Conservation (phyloP, 2,888 invertebrate species). For the Drosophila algonquin region DNA sequence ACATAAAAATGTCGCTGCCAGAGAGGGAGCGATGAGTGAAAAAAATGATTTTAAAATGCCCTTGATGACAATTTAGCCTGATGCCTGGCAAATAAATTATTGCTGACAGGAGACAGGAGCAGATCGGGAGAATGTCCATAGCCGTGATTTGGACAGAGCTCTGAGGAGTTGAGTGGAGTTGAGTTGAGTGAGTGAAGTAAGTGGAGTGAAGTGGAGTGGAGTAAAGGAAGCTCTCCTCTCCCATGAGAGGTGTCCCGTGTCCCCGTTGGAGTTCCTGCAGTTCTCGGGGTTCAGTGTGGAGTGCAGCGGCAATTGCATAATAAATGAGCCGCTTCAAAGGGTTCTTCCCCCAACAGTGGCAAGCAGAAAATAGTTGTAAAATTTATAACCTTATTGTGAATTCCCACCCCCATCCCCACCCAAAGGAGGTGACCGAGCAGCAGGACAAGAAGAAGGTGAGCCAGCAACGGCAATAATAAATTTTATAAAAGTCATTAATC, state of each 20-base stretch:
- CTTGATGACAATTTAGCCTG: constrained; percentile 63
- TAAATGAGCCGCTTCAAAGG: constrained; percentile 66
- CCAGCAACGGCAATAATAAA: constrained; percentile 73
- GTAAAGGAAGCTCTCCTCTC: constrained; percentile 70
- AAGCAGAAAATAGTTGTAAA: constrained; percentile 43
- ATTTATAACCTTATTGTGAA: constrained; percentile 75
- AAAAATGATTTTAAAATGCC: constrained; percentile 61
- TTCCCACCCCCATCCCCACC: constrained; percentile 30
- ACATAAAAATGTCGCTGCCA: constrained; percentile 27
- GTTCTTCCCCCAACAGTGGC: constrained; percentile 13
- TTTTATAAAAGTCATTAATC: constrained; percentile 78
- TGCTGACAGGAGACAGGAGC: constrained; percentile 23
- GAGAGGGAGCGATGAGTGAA: constrained; percentile 8
- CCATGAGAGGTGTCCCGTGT: constrained; percentile 54
- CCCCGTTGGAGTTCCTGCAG: not conserved
- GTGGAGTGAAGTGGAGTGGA: constrained; percentile 19
- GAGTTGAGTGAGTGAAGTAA: not conserved
- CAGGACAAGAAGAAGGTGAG: constrained; percentile 49
- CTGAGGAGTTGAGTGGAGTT: not conserved
- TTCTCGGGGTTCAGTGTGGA: not conserved
- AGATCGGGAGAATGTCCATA: constrained; percentile 4
- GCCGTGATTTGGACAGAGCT: constrained; percentile 23
- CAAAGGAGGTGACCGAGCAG: not conserved
- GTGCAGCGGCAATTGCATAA: constrained; percentile 69
- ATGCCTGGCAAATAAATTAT: constrained; percentile 60